Evolutionary conservation across 1,140 invertebrate species (phyloP).

Genomic region (Cherax quadricarinatus): DNA sequence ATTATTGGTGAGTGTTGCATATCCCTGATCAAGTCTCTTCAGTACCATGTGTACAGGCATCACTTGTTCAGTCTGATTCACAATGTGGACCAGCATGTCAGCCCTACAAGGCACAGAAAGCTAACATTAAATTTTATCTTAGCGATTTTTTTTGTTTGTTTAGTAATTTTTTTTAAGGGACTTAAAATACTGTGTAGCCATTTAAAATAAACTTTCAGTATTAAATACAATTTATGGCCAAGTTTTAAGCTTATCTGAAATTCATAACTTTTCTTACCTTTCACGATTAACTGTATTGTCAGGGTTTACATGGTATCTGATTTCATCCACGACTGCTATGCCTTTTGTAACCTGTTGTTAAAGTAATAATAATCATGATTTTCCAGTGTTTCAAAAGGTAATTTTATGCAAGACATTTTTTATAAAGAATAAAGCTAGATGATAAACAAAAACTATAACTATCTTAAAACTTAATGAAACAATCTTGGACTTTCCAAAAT

Average conservation of each 20-base stretch:
- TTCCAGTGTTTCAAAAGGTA: too few relatives aligned
- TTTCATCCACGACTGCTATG: constrained; percentile 87
- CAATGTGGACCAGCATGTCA: constrained; percentile 91
- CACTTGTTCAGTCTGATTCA: constrained; percentile 87
- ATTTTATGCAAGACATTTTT: too few relatives aligned
- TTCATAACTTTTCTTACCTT: constrained; percentile 77
- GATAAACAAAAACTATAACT: too few relatives aligned
- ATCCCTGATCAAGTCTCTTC: constrained; percentile 90
- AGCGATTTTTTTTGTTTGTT: background rate
- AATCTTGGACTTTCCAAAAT: too few relatives aligned
- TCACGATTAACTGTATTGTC: constrained; percentile 83
- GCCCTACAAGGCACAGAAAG: constrained; percentile 81
- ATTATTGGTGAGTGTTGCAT: constrained; percentile 87
- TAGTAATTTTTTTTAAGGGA: background rate
- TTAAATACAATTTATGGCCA: too few relatives aligned
- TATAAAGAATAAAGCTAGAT: too few relatives aligned
- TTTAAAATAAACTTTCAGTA: too few relatives aligned
- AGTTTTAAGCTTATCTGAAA: too few relatives aligned
- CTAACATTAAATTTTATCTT: background rate
- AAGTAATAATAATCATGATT: too few relatives aligned
- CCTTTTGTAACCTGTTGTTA: constrained; percentile 78
- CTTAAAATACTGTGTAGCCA: too few relatives aligned
- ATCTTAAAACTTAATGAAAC: too few relatives aligned
- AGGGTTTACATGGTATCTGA: constrained; percentile 83
- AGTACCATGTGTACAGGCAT: constrained; percentile 87